phyloP scores from a whole-genome alignment of 2,113 vertebrate species.

The Loxodonta africana region DNA sequence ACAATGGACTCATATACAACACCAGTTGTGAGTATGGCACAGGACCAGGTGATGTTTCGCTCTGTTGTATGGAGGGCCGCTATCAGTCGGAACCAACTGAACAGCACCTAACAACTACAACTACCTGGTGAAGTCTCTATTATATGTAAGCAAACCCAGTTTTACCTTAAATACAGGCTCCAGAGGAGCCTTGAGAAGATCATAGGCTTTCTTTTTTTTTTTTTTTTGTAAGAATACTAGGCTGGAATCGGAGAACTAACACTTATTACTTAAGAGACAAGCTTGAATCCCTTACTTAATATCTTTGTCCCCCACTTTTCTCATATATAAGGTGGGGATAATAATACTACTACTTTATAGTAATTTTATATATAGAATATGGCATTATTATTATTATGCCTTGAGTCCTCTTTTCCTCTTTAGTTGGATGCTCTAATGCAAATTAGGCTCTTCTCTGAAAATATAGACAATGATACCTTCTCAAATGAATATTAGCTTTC shows the following conservation, averaged over 20 bases:
- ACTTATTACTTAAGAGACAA: neutral
- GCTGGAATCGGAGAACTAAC: neutral
- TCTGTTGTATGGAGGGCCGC: no score
- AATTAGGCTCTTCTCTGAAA: neutral
- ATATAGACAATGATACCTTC: neutral
- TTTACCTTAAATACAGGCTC: neutral
- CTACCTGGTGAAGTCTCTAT: neutral
- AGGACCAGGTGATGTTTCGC: no score
- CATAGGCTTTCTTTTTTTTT: neutral
- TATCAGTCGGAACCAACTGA: no score
- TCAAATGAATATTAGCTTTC: neutral
- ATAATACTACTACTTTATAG: neutral
- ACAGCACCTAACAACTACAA: no score
- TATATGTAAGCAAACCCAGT: neutral
- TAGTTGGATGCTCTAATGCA: neutral
- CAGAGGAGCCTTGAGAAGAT: neutral
- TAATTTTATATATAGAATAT: neutral
- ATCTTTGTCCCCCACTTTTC: neutral
- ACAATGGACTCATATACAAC: no score
- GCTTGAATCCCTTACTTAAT: neutral
- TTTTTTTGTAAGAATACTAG: neutral
- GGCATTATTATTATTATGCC: neutral
- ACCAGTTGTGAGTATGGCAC: no score
- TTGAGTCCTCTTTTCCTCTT: neutral
- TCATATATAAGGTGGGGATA: neutral